phyloP scores from a whole-genome alignment of 2,888 invertebrate species.

The Drosophila pseudotakahashii region DNA sequence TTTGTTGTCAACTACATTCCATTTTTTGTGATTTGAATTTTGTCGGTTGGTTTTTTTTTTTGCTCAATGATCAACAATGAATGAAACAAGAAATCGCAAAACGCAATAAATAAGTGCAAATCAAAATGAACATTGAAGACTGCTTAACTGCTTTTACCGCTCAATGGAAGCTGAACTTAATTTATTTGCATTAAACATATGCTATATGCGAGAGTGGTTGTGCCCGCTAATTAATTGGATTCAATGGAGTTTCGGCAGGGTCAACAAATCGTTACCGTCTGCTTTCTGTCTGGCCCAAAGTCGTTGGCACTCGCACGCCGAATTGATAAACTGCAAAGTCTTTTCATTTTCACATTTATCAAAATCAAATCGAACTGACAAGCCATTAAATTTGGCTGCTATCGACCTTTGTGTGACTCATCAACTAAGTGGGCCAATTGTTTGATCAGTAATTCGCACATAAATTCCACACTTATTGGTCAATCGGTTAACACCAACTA shows the following conservation, averaged over 20 bases:
- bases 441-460: slow-evolving; percentile 17
- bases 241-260: slow-evolving; percentile 13
- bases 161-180: slow-evolving; percentile 20
- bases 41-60: slow-evolving; percentile 1
- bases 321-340: slow-evolving; percentile 14
- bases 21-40: slow-evolving; percentile 33
- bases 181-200: slow-evolving; percentile 18
- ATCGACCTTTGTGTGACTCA: not conserved
- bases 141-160: not conserved
- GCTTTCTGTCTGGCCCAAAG: slow-evolving; percentile 3
- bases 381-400: slow-evolving; percentile 2
- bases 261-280: slow-evolving; percentile 5
- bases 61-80: slow-evolving; percentile 20
- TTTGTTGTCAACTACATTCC: slow-evolving; percentile 28
- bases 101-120: slow-evolving; percentile 21
- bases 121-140: slow-evolving; percentile 9
- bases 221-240: slow-evolving; percentile 20
- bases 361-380: slow-evolving; percentile 8
- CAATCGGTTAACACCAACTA: slow-evolving; percentile 16
- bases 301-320: slow-evolving; percentile 11
- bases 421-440: slow-evolving; percentile 15
- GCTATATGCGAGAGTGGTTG: slow-evolving; percentile 1
- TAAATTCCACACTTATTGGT: slow-evolving; percentile 12
- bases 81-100: slow-evolving; percentile 15
- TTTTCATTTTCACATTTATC: slow-evolving; percentile 12